These are phyloP conservation scores for Bruchidius siliquastri DNA, from an alignment of 2,888 invertebrate genomes.

Conservation along the genomic window DNA sequence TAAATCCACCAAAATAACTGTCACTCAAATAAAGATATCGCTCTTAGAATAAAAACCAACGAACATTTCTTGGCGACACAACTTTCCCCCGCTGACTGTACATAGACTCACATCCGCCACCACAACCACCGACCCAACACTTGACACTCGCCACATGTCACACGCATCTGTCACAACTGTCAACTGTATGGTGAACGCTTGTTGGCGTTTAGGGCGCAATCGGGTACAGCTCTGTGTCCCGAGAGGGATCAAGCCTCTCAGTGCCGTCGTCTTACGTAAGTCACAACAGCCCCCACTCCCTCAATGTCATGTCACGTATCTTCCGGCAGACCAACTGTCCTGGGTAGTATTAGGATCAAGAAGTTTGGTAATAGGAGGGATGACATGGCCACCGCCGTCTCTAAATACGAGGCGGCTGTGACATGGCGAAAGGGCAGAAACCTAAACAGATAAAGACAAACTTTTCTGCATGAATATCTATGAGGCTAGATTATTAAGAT, in stretches of 20 bases:
- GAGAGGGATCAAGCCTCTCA: conserved; percentile 74
- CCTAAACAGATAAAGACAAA: too few relatives aligned
- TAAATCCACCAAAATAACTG: background rate
- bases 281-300: conserved; percentile 25
- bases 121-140: background rate
- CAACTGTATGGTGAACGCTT: background rate
- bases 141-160: background rate
- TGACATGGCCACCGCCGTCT: too few relatives aligned
- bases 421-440: too few relatives aligned
- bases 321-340: background rate
- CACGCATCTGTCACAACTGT: background rate
- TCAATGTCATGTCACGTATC: background rate
- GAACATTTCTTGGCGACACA: background rate
- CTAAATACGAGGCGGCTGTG: too few relatives aligned
- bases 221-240: conserved; percentile 50
- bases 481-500: too few relatives aligned
- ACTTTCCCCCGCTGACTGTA: background rate
- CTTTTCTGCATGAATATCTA: too few relatives aligned
- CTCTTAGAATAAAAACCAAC: too few relatives aligned
- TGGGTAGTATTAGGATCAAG: background rate
- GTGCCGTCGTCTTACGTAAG: conserved; percentile 71
- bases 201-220: conserved; percentile 44
- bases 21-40: too few relatives aligned
- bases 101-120: background rate
- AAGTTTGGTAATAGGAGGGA: too few relatives aligned